Percentiles rank a stretch among this genome's conserved stretches.
These are phyloP conservation scores for Thalpophila matura DNA, from an alignment of 2,888 invertebrate genomes.

Conservation along the genomic window DNA sequence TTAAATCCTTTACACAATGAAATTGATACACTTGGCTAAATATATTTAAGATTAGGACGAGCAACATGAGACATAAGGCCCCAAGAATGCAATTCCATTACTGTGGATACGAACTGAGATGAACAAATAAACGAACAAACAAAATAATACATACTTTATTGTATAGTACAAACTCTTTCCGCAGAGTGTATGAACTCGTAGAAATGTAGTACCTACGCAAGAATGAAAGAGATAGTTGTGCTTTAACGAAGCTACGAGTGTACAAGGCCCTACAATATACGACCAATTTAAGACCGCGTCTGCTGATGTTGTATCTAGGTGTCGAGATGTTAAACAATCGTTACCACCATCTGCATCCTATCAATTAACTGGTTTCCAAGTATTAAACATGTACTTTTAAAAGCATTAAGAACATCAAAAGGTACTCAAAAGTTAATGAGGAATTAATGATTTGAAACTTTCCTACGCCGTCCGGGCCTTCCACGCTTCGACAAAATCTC, in stretches of 20 bases:
- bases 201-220: constrained; percentile 4
- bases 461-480: constrained; percentile 4
- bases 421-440: constrained; percentile 19
- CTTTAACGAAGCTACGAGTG: background rate
- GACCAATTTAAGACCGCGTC: constrained; percentile 16
- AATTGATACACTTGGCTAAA: constrained; percentile 26
- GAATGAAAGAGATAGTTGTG: background rate
- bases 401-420: constrained; percentile 15
- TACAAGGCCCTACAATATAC: constrained; percentile 9
- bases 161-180: constrained; percentile 1
- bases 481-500: background rate
- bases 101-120: constrained; percentile 35
- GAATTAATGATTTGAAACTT: constrained; percentile 9
- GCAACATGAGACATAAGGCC: constrained; percentile 66
- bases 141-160: constrained; percentile 2
- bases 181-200: background rate
- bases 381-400: constrained; percentile 30
- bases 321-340: constrained; percentile 12
- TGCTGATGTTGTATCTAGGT: constrained; percentile 6
- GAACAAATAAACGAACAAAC: constrained; percentile 18
- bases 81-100: constrained; percentile 61
- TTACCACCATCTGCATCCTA: constrained; percentile 2
- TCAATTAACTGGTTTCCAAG: constrained; percentile 23
- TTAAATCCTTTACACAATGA: constrained; percentile 18
- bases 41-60: constrained; percentile 42